Evolutionary conservation across 2,797 vertebrate species (phyloP), one percentile per base, ranked within the genome.

Genomic region (Meda fulgida): DNA sequence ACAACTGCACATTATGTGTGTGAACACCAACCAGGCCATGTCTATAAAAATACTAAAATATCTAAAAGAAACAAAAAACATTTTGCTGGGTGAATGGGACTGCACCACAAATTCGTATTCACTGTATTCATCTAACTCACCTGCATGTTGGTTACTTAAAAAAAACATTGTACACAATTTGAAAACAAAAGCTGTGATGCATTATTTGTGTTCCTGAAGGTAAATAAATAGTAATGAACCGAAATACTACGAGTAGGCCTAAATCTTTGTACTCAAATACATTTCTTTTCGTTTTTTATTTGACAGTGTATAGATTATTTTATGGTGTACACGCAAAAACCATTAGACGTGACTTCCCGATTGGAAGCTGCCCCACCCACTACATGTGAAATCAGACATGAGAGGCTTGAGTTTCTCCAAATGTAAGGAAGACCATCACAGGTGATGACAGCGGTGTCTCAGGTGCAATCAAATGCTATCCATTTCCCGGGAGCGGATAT

Each of bases 401-500:
- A 58, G 21, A 29, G 34, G 13, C 67, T 63, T 73, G 80, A 73
- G 9, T 43, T 31, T 43, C 8, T 76, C 78, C 36, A 76, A 76
- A 53, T 46, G 58, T 67, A 36, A 81, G 5, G 2, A 9, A 40
- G 70, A 63, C 70, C 23, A 53, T 43, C 63, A 63, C 10, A 5
- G 77, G 76, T 84, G 46, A 19, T 38, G 38, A 7, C 36, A 38
- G 36, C 36, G 36, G 36, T 38, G 36, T 38, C 36, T 38, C 36
- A 34, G 34, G 4, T 34, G 36, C 36, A 48, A 67, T 73, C 70
- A 83, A 43, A 79, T 16, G 26, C 34, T 84, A 83, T 86, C 71
- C 84, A 38, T 80, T 46, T 46, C 36, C 58, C 23, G 48, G 53
- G 60, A 31, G 21, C 13, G 26, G 75, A 78, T 81, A 69, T 31